Conservation (phyloP, 2,888 invertebrate genomes). For the Ecdyonurus torrentis region DNA sequence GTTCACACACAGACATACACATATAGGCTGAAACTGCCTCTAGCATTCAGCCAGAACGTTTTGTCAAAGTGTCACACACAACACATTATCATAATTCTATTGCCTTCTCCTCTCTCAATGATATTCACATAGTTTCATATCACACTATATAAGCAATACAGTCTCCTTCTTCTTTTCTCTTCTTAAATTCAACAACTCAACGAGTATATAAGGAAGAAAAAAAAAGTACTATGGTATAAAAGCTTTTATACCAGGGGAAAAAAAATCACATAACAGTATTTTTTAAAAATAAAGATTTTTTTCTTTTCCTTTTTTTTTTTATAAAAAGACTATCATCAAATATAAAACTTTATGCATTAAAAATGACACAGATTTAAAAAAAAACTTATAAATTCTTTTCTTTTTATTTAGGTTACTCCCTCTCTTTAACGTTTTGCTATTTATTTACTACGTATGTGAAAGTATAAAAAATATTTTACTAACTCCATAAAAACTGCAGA, state of each 20-base stretch:
- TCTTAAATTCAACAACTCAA: too few relatives aligned
- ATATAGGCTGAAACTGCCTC: background rate
- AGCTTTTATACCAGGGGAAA: background rate
- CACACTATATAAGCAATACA: too few relatives aligned
- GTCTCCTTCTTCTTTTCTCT: too few relatives aligned
- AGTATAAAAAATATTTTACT: too few relatives aligned
- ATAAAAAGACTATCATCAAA: background rate
- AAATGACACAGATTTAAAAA: background rate
- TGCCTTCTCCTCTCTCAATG: background rate
- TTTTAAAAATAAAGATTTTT: too few relatives aligned
- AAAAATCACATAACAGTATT: background rate
- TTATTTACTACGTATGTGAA: too few relatives aligned
- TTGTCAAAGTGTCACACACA: constrained; percentile 2
- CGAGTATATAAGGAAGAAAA: too few relatives aligned
- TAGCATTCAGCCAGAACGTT: background rate
- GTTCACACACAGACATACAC: too few relatives aligned
- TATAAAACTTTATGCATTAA: background rate
- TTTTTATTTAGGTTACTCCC: too few relatives aligned
- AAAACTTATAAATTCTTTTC: background rate
- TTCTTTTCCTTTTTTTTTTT: background rate
- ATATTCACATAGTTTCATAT: background rate
- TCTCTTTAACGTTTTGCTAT: too few relatives aligned
- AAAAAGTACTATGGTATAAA: too few relatives aligned
- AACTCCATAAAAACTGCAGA: too few relatives aligned
- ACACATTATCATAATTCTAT: constrained; percentile 1